Conservation (phyloP, 2,797 vertebrate genomes). For the Fistularia tabacaria region DNA sequence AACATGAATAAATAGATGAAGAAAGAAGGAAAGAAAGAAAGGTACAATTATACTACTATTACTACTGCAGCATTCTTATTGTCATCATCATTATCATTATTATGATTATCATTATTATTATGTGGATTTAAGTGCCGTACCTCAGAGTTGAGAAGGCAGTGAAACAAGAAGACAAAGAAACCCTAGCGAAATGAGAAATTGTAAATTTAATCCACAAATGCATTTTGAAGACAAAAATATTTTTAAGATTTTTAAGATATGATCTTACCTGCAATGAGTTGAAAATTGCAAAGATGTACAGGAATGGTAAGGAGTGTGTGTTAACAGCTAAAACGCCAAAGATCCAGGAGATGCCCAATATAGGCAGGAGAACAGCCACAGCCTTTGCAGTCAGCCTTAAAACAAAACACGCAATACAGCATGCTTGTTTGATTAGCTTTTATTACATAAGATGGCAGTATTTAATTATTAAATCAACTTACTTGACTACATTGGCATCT, state of each 20-base stretch:
- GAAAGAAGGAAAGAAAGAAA: not conserved
- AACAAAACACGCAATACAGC: constrained; percentile 7
- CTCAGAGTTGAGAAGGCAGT: constrained; percentile 98
- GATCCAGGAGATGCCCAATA: constrained; percentile 94
- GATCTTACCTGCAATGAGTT: constrained; percentile 89
- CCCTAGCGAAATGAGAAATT: constrained; percentile 74
- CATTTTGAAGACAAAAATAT: constrained; percentile 1
- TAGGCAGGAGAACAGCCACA: constrained; percentile 91
- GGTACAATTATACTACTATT: too few relatives aligned
- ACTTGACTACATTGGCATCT: constrained; percentile 92
- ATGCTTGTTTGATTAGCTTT: not conserved
- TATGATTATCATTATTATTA: too few relatives aligned
- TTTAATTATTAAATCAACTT: constrained; percentile 52
- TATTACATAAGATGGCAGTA: not conserved
- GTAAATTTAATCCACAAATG: constrained; percentile 6
- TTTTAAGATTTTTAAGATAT: not conserved
- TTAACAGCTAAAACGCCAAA: constrained; percentile 93
- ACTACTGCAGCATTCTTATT: too few relatives aligned
- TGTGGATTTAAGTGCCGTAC: constrained; percentile 58
- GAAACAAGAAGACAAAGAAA: constrained; percentile 98
- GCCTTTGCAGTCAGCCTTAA: constrained; percentile 90
- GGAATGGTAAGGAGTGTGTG: constrained; percentile 82
- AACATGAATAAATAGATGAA: not conserved
- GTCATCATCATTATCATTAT: too few relatives aligned
- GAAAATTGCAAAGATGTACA: constrained; percentile 91